Conservation (phyloP, 2,888 invertebrate species). For the Ornithoptera priamus region DNA sequence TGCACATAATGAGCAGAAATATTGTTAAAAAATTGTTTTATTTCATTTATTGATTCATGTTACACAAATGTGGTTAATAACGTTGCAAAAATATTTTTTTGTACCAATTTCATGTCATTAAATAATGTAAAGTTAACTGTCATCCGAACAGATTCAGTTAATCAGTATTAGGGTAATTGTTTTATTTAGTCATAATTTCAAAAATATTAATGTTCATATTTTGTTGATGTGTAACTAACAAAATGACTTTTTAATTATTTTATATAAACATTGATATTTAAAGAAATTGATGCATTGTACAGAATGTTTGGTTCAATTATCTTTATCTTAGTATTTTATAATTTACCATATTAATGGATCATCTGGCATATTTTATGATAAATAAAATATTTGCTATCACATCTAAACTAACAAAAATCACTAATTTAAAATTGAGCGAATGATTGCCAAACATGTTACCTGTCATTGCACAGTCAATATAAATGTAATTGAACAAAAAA, state of each 20-base stretch:
- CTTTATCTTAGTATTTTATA: constrained; percentile 5
- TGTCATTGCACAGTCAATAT: constrained; percentile 44
- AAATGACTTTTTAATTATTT: neutral
- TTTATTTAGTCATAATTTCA: constrained; percentile 11
- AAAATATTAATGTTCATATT: constrained; percentile 10
- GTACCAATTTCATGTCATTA: constrained; percentile 37
- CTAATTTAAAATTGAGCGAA: constrained; percentile 67
- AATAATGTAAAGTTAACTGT: constrained; percentile 18
- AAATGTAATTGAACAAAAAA: constrained; percentile 49
- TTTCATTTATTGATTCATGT: constrained; percentile 51
- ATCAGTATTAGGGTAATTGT: constrained; percentile 6
- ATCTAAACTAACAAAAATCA: constrained; percentile 35
- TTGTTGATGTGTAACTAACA: neutral
- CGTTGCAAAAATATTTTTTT: constrained; percentile 67
- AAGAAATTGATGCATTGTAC: constrained; percentile 14
- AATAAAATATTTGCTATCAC: constrained; percentile 24
- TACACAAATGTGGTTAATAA: constrained; percentile 65
- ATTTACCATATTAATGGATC: constrained; percentile 8
- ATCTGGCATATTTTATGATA: neutral
- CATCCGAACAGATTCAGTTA: constrained; percentile 5
- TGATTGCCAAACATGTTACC: constrained; percentile 55
- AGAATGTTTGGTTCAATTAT: constrained; percentile 10
- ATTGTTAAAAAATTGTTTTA: constrained; percentile 54
- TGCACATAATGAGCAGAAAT: neutral
- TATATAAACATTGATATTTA: constrained; percentile 9